phyloP scores from a whole-genome alignment of 2,797 vertebrate species.

The Tinamus major region DNA sequence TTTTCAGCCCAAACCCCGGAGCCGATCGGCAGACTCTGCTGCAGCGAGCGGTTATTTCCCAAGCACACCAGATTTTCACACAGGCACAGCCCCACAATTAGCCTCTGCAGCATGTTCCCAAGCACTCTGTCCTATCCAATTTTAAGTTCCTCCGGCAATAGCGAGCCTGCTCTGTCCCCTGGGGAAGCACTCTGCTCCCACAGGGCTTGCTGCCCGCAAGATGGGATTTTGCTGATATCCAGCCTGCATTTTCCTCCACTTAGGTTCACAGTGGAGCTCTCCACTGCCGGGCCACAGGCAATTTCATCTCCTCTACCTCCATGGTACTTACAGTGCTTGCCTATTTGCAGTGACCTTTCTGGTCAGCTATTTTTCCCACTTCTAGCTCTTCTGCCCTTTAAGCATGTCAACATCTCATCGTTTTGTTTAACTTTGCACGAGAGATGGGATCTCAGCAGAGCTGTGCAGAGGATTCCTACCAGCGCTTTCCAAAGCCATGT shows the following conservation, averaged over 20 bases:
- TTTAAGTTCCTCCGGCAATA: constrained; percentile 68
- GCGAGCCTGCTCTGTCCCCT: constrained; percentile 17
- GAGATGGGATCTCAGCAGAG: not conserved
- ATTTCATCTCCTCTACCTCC: not conserved
- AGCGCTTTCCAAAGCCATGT: not conserved
- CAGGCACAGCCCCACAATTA: constrained; percentile 44
- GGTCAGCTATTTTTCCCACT: constrained; percentile 11
- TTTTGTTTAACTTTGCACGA: not conserved
- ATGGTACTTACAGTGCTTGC: not conserved
- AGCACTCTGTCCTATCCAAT: constrained; percentile 69
- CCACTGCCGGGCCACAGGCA: constrained; percentile 7
- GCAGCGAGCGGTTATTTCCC: not conserved
- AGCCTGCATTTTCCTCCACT: constrained; percentile 31
- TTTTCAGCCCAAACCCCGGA: not conserved
- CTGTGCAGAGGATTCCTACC: not conserved
- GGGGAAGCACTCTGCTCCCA: constrained; percentile 47
- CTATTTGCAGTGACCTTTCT: constrained; percentile 10
- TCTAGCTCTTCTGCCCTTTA: constrained; percentile 22
- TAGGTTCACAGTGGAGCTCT: constrained; percentile 25
- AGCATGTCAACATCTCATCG: constrained; percentile 24
- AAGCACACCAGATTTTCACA: not conserved
- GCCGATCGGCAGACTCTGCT: not conserved
- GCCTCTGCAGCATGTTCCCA: constrained; percentile 65
- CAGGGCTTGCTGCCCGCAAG: constrained; percentile 10
- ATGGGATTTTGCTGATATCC: constrained; percentile 44